Conservation (phyloP, 2,797 vertebrate species). For the Sciurus vulgaris region DNA sequence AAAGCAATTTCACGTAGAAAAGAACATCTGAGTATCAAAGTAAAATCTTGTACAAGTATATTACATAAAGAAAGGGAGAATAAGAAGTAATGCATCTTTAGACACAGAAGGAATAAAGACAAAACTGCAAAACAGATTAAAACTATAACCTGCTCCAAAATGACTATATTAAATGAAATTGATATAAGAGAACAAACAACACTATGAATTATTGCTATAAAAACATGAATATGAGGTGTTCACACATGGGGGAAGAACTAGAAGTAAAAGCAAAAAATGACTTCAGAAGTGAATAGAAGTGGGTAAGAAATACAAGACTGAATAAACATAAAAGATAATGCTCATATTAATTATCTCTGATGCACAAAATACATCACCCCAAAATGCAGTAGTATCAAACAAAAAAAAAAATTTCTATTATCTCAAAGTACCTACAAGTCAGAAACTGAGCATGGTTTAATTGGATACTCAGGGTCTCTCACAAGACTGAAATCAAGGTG, state of each 20-base stretch:
- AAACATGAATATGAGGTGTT: background rate
- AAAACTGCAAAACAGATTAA: background rate
- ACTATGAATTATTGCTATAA: background rate
- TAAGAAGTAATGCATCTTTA: background rate
- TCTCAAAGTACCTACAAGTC: background rate
- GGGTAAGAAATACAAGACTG: background rate
- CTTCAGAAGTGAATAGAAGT: slow-evolving; percentile 2
- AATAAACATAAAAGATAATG: background rate
- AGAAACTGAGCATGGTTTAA: background rate
- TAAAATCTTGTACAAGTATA: background rate
- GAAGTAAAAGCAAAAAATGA: slow-evolving; percentile 2
- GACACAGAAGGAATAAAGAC: background rate
- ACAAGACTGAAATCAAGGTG: background rate
- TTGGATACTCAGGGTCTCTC: background rate
- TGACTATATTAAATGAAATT: background rate
- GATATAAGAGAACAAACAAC: background rate
- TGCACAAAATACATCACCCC: background rate
- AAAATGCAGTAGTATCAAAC: background rate
- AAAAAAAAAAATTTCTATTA: background rate
- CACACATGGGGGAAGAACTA: background rate
- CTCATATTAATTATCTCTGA: background rate
- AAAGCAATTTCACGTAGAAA: background rate
- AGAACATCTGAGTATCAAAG: background rate
- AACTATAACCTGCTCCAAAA: background rate
- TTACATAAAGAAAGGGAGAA: background rate